Percentiles rank a stretch among this genome's conserved stretches.
Conservation (phyloP, 53 echinoderm and acorn worm genomes). For the Stichopus horrens region DNA sequence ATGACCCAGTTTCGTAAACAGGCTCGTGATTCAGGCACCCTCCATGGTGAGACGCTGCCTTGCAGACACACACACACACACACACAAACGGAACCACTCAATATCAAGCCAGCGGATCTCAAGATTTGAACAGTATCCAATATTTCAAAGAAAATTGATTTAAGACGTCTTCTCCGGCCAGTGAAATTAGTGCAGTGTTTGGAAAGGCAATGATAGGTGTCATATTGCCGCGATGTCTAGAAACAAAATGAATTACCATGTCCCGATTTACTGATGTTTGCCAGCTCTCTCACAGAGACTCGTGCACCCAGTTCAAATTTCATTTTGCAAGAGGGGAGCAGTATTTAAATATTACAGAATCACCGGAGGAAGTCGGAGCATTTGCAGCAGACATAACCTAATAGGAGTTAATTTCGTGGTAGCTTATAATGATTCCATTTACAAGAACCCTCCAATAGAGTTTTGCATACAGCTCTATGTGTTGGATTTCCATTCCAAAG, state of each 20-base stretch:
- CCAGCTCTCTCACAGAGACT: not conserved
- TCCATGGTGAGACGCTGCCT: too few relatives aligned
- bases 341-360: not conserved
- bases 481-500: too few relatives aligned
- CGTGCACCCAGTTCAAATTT: not conserved
- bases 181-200: constrained; percentile 5
- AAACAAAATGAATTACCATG: constrained; percentile 5
- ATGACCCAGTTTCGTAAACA: not conserved
- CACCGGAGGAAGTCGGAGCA: not conserved
- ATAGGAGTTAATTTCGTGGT: too few relatives aligned
- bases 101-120: not conserved
- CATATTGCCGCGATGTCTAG: not conserved
- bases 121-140: constrained; percentile 33
- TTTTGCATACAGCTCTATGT: too few relatives aligned
- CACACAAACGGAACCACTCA: not conserved
- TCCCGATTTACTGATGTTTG: not conserved
- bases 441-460: too few relatives aligned
- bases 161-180: constrained; percentile 6
- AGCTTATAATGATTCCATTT: too few relatives aligned
- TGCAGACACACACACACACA: too few relatives aligned
- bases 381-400: not conserved
- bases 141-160: constrained; percentile 36
- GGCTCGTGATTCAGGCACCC: too few relatives aligned
- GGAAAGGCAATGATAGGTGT: constrained; percentile 22
- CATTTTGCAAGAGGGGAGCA: not conserved